A percentile compares a stretch with the other conserved stretches of the same genome.
Conservation (phyloP, 2,888 invertebrate genomes). For the Toxonevra muliebris region DNA sequence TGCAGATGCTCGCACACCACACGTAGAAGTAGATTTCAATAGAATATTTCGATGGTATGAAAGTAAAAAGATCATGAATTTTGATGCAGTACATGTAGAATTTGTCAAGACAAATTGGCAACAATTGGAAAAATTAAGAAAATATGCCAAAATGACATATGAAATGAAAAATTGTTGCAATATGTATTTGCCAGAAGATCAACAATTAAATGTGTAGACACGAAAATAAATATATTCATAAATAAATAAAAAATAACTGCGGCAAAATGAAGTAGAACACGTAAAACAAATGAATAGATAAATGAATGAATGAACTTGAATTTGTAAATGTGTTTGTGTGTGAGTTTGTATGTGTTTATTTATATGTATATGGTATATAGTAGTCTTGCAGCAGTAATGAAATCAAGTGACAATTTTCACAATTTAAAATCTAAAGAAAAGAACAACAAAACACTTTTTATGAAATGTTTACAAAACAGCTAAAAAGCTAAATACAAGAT, state of each 20-base stretch:
- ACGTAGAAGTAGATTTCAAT: not conserved
- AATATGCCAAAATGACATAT: slow-evolving; percentile 6
- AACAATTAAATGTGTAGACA: not conserved
- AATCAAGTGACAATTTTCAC: no score
- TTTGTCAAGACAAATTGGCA: slow-evolving; percentile 22
- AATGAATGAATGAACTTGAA: not conserved
- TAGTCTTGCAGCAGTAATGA: no score
- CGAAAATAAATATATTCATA: no score
- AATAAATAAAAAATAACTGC: no score
- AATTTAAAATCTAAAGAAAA: no score
- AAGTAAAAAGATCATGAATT: slow-evolving; percentile 2
- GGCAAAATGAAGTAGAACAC: not conserved
- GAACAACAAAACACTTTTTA: no score
- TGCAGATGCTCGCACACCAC: no score
- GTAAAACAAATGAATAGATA: not conserved
- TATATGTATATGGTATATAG: no score
- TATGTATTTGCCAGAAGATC: not conserved
- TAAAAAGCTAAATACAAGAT: no score
- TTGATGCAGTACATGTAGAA: not conserved
- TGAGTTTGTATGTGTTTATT: no score
- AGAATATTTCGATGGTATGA: not conserved
- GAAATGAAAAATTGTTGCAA: not conserved
- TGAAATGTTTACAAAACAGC: no score
- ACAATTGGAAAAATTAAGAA: slow-evolving; percentile 28
- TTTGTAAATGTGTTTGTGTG: no score